A percentile compares a stretch with the other conserved stretches of the same genome.
Conservation (phyloP, 1,140 invertebrate genomes). For the Oryctes rhinoceros region DNA sequence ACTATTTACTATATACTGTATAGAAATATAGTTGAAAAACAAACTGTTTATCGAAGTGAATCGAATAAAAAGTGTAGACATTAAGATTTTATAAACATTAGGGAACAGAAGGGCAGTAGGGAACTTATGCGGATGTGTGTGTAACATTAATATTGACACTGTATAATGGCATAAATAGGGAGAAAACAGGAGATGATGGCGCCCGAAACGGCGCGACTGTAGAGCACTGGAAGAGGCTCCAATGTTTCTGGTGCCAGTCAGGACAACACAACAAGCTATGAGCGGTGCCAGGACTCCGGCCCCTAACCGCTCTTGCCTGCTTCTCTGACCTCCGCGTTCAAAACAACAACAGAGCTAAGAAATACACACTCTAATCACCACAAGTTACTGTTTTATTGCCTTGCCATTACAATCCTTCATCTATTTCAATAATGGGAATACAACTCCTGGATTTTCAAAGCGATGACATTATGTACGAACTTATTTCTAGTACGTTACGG, state of each 20-base stretch:
- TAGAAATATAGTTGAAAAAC: slow-evolving; percentile 15
- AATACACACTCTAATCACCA: slow-evolving; percentile 21
- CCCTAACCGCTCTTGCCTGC: slow-evolving; percentile 43
- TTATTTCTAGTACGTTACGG: no score
- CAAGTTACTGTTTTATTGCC: slow-evolving; percentile 20
- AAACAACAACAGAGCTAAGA: slow-evolving; percentile 48
- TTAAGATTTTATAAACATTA: slow-evolving; percentile 40
- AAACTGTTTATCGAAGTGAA: neutral
- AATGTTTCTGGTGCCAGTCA: slow-evolving; percentile 45
- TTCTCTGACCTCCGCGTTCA: slow-evolving; percentile 40
- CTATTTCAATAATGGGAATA: slow-evolving; percentile 29
- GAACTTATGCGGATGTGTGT: slow-evolving; percentile 36
- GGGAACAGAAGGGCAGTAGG: slow-evolving; percentile 18
- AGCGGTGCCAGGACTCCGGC: slow-evolving; percentile 42
- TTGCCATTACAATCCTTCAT: slow-evolving; percentile 20
- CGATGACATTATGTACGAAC: no score
- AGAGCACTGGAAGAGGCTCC: slow-evolving; percentile 44
- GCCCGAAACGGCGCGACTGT: slow-evolving; percentile 28
- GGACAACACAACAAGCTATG: slow-evolving; percentile 45
- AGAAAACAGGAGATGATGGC: slow-evolving; percentile 43
- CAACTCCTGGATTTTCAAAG: slow-evolving; percentile 17
- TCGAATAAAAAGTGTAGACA: neutral
- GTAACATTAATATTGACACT: slow-evolving; percentile 49
- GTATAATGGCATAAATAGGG: slow-evolving; percentile 48
- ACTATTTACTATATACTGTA: neutral